Evolutionary conservation across 2,113 vertebrate genomes (phyloP).

Genomic region (Pachypanchax playfairii): DNA sequence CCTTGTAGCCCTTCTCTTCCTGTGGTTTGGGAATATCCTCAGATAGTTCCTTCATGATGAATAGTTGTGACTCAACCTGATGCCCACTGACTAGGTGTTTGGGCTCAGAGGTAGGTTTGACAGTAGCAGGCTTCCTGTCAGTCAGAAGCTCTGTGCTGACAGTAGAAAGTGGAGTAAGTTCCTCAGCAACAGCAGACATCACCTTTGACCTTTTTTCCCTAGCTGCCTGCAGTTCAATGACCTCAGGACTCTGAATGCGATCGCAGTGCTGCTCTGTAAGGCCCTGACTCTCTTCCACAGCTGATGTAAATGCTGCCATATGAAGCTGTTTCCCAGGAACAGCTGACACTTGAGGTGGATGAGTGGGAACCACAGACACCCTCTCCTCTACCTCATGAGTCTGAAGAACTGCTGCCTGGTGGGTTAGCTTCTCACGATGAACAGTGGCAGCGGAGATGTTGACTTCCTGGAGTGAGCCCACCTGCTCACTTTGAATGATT

Average conservation of each 20-base stretch:
- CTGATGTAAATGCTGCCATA: slow-evolving; percentile 74
- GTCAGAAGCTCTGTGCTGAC: slow-evolving; percentile 65
- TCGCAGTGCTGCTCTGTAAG: slow-evolving; percentile 82
- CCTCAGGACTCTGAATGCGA: slow-evolving; percentile 76
- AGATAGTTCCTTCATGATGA: slow-evolving; percentile 77
- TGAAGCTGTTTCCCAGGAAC: slow-evolving; percentile 73
- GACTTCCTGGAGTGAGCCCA: slow-evolving; percentile 68
- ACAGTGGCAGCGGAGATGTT: slow-evolving; percentile 76
- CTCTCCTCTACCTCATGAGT: slow-evolving; percentile 76
- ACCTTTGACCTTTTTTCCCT: slow-evolving; percentile 67
- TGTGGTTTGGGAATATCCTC: slow-evolving; percentile 62
- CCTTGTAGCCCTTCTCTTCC: slow-evolving; percentile 73
- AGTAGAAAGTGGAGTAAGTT: slow-evolving; percentile 70
- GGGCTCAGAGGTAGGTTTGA: slow-evolving; percentile 66
- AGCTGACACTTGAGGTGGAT: slow-evolving; percentile 58
- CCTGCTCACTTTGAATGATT: slow-evolving; percentile 78
- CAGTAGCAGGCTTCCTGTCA: slow-evolving; percentile 43
- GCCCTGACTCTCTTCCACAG: slow-evolving; percentile 78
- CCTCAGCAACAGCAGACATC: slow-evolving; percentile 77
- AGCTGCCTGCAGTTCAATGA: slow-evolving; percentile 59
- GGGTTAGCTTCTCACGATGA: slow-evolving; percentile 77
- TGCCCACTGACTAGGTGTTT: slow-evolving; percentile 76
- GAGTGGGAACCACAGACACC: slow-evolving; percentile 60
- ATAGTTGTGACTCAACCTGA: slow-evolving; percentile 74
- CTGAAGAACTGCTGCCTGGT: slow-evolving; percentile 79